Base-by-base conservation (phyloP, 2,113 vertebrate species). In the Pungitius pungitius region DNA sequence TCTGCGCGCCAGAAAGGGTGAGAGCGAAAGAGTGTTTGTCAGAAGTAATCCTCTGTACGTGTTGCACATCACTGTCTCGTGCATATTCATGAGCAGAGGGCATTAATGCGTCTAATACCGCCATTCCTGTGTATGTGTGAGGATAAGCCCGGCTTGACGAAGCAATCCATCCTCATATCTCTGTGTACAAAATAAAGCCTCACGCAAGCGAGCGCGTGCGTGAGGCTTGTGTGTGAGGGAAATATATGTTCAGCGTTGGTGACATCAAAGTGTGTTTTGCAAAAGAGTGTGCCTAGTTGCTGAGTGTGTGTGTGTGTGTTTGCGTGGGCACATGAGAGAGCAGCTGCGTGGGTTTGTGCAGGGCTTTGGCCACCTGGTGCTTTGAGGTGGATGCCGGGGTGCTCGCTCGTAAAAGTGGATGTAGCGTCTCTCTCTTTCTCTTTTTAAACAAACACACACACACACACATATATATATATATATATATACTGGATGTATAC, bases 331-430 rank as follows among this genome's bases (percentile, higher is more conserved):
- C 74, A 78, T 61, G 65, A 80, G 85, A 87, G 91, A 88, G 88
- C 92, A 90, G 88, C 82, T 87, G 89, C 83, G 89, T 90, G 89
- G 91, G 86, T 90, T 88, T 89, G 89, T 69, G 66, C 78, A 83
- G 86, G 86, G 90, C 80, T 91, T 84, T 88, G 90, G 85, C 90
- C 92, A 92, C 89, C 92, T 91, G 91, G 84, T 78, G 78, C 87
- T 90, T 88, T 90, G 89, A 92, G 91, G 87, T 90, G 80, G 80
- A 87, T 87, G 81, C 83, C 82, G 76, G 85, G 81, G 68, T 78
- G 83, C 76, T 85, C 52, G 75, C 51, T 66, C 88, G 86, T 81
- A 78, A 87, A 90, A 91, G 84, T 89, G 88, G 77, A 85, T 88
- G 84, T 77, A 74, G 82, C 75, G 58, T 69, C 66, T 87, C 68